phyloP scores from a whole-genome alignment of 2,113 vertebrate genomes.

The Gymnarchus niloticus region DNA sequence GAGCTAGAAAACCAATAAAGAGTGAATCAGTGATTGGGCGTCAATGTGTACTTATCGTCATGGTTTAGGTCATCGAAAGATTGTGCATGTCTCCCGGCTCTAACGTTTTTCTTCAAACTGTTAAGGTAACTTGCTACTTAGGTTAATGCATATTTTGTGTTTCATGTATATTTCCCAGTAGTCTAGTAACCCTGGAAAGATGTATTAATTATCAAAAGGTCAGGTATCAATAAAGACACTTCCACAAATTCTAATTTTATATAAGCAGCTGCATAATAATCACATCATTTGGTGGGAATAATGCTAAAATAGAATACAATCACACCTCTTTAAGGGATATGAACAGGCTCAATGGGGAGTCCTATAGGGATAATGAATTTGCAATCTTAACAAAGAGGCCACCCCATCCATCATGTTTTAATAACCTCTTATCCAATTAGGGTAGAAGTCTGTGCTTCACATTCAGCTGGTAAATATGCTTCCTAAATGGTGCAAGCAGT shows the following conservation, averaged over 20 bases:
- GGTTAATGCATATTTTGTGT: background rate
- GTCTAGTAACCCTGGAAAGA: background rate
- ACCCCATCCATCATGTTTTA: background rate
- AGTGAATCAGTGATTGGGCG: background rate
- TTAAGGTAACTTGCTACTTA: background rate
- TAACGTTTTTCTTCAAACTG: background rate
- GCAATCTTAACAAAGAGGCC: too few species aligned
- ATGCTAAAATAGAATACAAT: background rate
- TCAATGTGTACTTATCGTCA: background rate
- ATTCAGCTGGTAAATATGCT: background rate
- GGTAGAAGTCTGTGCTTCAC: background rate
- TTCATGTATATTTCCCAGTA: background rate
- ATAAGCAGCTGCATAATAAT: background rate
- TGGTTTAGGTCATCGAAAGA: conserved; percentile 6
- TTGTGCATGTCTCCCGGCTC: background rate
- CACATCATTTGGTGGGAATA: background rate
- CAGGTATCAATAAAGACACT: background rate
- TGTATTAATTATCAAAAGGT: background rate
- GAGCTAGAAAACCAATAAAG: background rate
- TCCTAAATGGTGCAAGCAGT: background rate
- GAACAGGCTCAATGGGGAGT: background rate
- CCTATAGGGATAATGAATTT: too few species aligned
- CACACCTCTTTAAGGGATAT: background rate
- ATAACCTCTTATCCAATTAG: background rate
- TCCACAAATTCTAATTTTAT: background rate